Evolutionary conservation across 1,140 invertebrate species (phyloP).

Genomic region (Bilobella aurantiaca): DNA sequence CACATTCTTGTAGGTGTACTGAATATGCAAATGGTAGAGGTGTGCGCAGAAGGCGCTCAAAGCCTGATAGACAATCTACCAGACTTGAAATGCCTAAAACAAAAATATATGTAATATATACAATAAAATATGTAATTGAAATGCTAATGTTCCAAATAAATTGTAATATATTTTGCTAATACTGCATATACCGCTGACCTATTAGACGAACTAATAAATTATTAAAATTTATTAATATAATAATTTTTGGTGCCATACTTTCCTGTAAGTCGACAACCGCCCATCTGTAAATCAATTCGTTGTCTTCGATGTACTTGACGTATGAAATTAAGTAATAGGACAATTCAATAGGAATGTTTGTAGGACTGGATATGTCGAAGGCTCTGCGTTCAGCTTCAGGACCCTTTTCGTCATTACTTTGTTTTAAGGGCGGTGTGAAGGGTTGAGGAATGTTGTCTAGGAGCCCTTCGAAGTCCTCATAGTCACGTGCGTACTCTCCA

Average conservation of each 20-base stretch:
- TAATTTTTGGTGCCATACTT: background rate
- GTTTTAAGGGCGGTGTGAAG: conserved; percentile 22
- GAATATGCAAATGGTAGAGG: conserved; percentile 19
- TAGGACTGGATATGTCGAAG: background rate
- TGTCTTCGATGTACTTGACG: conserved; percentile 10
- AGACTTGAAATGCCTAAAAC: conserved; percentile 8
- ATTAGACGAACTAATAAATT: too few species aligned
- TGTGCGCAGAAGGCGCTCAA: conserved; percentile 15
- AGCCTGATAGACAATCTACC: conserved; percentile 12
- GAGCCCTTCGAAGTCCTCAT: conserved; percentile 23
- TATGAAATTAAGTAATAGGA: conserved; percentile 12
- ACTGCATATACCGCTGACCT: too few species aligned
- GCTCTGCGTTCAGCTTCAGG: background rate
- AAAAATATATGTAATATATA: background rate
- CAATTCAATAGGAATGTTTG: conserved; percentile 23
- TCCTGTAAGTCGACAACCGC: background rate
- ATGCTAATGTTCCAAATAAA: too few species aligned
- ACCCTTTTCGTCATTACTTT: background rate
- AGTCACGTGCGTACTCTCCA: conserved; percentile 30
- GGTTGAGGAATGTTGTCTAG: conserved; percentile 26
- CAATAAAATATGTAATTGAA: background rate
- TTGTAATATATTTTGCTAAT: too few species aligned
- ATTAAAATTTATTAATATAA: too few species aligned
- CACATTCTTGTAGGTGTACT: conserved; percentile 14
- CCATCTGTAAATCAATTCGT: background rate